These are phyloP conservation scores for Parazoanthus darwini DNA, from an alignment of 92 coral and sea anemone genomes.

Conservation along the genomic window DNA sequence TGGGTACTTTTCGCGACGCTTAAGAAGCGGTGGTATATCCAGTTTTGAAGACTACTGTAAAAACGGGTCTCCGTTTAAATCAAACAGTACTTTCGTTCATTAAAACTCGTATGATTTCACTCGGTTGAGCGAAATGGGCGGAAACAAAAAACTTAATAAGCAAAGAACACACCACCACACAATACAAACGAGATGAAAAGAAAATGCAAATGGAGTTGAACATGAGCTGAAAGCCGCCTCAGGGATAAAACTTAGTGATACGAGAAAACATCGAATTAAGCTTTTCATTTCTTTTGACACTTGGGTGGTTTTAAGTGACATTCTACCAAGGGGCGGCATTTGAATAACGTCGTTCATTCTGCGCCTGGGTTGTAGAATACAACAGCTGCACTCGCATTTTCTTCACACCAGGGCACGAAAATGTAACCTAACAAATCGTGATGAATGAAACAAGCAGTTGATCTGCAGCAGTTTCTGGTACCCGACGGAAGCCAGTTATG, in stretches of 20 bases:
- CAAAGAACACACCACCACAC: conserved; percentile 21
- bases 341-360: conserved; percentile 61
- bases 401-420: conserved; percentile 31
- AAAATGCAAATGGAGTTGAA: conserved; percentile 33
- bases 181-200: conserved; percentile 29
- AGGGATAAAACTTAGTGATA: conserved; percentile 30
- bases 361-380: conserved; percentile 19
- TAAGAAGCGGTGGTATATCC: neutral
- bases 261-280: neutral
- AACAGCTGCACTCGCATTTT: conserved; percentile 21
- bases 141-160: conserved; percentile 30
- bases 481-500: neutral
- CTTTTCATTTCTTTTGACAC: conserved; percentile 51
- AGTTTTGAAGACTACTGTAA: neutral
- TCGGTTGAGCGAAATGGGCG: conserved; percentile 41
- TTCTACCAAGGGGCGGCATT: conserved; percentile 71
- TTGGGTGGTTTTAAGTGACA: conserved; percentile 52
- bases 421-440: neutral
- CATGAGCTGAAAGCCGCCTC: conserved; percentile 4
- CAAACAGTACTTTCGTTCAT: neutral
- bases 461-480: conserved; percentile 3
- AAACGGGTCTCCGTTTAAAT: neutral
- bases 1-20: neutral
- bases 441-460: conserved; percentile 27
- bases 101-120: conserved; percentile 7